Evolutionary conservation across 2,888 invertebrate species (phyloP).

Genomic region (Gymnosoma rotundatum): DNA sequence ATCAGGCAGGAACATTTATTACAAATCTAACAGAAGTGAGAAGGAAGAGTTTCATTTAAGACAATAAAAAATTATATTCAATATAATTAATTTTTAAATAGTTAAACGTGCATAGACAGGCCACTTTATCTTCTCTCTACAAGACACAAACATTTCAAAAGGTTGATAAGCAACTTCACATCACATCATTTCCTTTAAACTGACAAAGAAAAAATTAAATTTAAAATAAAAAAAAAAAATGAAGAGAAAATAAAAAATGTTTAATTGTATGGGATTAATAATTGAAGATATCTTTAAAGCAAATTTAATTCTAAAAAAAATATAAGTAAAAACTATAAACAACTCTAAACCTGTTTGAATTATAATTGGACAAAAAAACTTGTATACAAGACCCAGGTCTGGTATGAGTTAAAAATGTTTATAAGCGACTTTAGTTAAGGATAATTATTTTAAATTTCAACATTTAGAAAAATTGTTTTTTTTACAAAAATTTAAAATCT

Average conservation of each 20-base stretch:
- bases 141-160: conserved; percentile 14
- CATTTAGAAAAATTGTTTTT: conserved; percentile 41
- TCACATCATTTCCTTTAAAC: conserved; percentile 16
- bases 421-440: background rate
- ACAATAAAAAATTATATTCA: conserved; percentile 55
- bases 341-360: conserved; percentile 50
- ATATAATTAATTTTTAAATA: conserved; percentile 58
- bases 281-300: conserved; percentile 29
- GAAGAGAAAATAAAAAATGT: background rate
- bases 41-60: conserved; percentile 32
- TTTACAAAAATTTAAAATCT: conserved; percentile 39
- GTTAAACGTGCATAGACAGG: conserved; percentile 38
- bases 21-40: background rate
- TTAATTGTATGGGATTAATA: conserved; percentile 63
- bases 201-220: background rate
- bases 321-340: background rate
- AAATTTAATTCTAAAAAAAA: conserved; percentile 10
- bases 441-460: too few relatives aligned
- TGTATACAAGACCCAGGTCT: background rate
- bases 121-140: background rate
- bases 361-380: background rate
- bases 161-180: conserved; percentile 16
- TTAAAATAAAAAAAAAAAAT: too few relatives aligned
- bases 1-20: background rate
- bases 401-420: background rate